phyloP scores from a whole-genome alignment of 2,888 invertebrate species.

The Eurois occulta region DNA sequence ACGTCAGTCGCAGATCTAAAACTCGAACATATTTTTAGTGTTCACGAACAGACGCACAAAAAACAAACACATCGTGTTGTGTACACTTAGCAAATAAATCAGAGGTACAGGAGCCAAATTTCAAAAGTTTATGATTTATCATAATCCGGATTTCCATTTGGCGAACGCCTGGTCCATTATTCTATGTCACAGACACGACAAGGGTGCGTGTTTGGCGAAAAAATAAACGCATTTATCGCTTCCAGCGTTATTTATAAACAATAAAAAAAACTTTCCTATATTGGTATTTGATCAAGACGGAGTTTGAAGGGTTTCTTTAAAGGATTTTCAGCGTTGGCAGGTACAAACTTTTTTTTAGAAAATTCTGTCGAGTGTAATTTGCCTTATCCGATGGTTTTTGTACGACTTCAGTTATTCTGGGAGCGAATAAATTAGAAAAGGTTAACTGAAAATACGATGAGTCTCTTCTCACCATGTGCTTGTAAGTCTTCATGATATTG shows the following conservation, averaged over 20 bases:
- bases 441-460: background rate
- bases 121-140: conserved; percentile 90
- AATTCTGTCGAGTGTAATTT: no score
- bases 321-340: background rate
- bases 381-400: background rate
- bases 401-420: conserved; percentile 9
- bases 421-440: background rate
- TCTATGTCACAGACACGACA: conserved; percentile 87
- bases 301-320: background rate
- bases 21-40: background rate
- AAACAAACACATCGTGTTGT: conserved; percentile 81
- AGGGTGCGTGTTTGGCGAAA: conserved; percentile 87
- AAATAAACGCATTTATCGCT: conserved; percentile 71
- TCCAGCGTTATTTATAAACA: conserved; percentile 61
- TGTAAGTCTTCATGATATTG: background rate
- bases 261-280: conserved; percentile 53
- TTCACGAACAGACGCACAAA: conserved; percentile 66
- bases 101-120: conserved; percentile 86
- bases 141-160: conserved; percentile 89
- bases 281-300: conserved; percentile 42
- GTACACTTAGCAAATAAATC: conserved; percentile 86
- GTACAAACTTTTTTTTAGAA: background rate
- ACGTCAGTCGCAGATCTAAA: background rate
- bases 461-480: background rate
- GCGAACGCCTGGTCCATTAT: conserved; percentile 88